Evolutionary conservation across 1,140 invertebrate genomes (phyloP).

Genomic region (Anadara kagoshimensis): DNA sequence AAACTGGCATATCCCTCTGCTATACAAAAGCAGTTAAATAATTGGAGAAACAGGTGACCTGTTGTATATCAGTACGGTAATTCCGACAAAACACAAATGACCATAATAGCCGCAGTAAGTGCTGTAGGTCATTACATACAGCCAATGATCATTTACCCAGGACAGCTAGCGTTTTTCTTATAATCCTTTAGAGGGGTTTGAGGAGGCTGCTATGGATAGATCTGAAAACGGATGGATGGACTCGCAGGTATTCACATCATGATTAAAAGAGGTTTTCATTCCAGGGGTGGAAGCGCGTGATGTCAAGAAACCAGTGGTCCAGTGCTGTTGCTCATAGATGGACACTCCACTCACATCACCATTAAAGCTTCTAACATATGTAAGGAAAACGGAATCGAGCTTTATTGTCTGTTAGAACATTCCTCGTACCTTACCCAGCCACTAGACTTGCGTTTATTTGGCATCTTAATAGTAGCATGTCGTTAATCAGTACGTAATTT

Average conservation of each 20-base stretch:
- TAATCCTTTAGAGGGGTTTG: background rate
- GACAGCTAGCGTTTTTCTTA: background rate
- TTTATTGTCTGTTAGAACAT: constrained; percentile 20
- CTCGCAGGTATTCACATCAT: background rate
- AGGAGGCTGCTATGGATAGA: background rate
- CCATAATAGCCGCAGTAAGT: constrained; percentile 9
- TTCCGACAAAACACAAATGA: constrained; percentile 15
- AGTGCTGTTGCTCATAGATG: constrained; percentile 26
- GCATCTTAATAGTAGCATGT: background rate
- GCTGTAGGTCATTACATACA: constrained; percentile 5
- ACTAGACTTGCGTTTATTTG: background rate
- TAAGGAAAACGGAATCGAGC: background rate
- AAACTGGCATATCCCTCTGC: background rate
- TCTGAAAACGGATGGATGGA: constrained; percentile 12
- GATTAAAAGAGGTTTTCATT: background rate
- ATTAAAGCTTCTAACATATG: background rate
- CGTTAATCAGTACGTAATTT: background rate
- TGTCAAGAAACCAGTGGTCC: background rate
- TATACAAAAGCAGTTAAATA: background rate
- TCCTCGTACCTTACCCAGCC: background rate
- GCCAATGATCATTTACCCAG: constrained; percentile 5
- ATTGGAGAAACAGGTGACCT: background rate
- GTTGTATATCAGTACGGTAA: background rate
- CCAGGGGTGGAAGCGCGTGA: background rate
- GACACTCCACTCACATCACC: constrained; percentile 27